Evolutionary conservation across 2,888 invertebrate genomes (phyloP), one percentile per base, ranked within the genome.

Genomic region (Ctena decussata): DNA sequence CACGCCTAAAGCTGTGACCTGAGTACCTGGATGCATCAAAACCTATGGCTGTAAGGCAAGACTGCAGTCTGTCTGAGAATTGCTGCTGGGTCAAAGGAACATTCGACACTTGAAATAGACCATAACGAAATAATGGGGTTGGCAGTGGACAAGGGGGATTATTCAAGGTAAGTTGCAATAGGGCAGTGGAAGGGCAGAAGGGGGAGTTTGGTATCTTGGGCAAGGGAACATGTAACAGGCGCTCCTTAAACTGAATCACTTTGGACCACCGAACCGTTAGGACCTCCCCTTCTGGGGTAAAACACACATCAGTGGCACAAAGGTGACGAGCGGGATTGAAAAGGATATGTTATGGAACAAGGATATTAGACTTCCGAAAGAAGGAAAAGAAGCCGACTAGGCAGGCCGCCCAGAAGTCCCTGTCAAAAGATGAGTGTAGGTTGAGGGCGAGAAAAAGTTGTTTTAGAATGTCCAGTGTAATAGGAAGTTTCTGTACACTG

Each of bases 311-410:
- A 69, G 12, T 1, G 3, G 35, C 18, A 77, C 65, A 30, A 15
- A 77, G 30, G 30, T 69, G 77, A 8, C n/a, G 24, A 27, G 18
- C 15, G 1, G 60, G 60, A 11, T 77, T 30, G 27, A 77, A 77
- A 24, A 15, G 18, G 2, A 3, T 12, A 37, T 3, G 37, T 2
- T 32, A 39, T 2, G 65, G 65, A 8, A 77, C 37, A 27, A 76
- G 44, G 12, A 76, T 37, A 24, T 76, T 76, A n/a, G 76, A 76
- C 24, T 76, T 76, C 30, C 76, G 1, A 24, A 76, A 60, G 30
- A 76, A 76, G 32, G 76, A 76, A n/a, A 76, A 76, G n/a, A 76
- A 76, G 21, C 44, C 76, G 21, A 76, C 76, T 37, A 76, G 60
- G 44, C 76, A 76, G 57, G 76, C 76, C 15, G 76, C 53, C 53